Evolutionary conservation across 2,888 invertebrate species (phyloP).

Genomic region (Pemphredon lugubris): DNA sequence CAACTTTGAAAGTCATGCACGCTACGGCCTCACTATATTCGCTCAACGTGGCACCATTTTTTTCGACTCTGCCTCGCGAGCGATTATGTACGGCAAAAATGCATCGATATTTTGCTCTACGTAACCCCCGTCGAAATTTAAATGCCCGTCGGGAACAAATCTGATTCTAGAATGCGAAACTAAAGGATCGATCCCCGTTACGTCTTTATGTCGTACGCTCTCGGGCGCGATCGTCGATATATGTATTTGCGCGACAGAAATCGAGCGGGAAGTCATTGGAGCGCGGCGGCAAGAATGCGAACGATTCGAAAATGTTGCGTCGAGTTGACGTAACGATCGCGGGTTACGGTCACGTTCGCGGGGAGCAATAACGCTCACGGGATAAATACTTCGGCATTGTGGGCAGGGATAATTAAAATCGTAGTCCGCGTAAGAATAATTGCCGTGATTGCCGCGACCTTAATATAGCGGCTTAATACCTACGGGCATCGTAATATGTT

Average conservation of each 20-base stretch:
- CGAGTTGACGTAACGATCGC: slow-evolving; percentile 49
- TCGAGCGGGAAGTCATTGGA: background rate
- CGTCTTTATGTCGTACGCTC: no score
- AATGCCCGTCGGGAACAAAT: no score
- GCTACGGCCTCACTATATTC: background rate
- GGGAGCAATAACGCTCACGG: slow-evolving; percentile 37
- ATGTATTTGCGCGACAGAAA: background rate
- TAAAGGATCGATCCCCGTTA: background rate
- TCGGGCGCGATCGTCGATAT: no score
- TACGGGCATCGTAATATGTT: slow-evolving; percentile 21
- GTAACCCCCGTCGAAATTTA: no score
- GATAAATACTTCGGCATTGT: slow-evolving; percentile 42
- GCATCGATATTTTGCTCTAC: no score
- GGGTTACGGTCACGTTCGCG: slow-evolving; percentile 53
- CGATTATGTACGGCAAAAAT: no score
- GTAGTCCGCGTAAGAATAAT: slow-evolving; percentile 41
- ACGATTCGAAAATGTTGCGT: slow-evolving; percentile 17
- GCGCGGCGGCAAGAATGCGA: background rate
- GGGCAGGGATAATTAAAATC: slow-evolving; percentile 50
- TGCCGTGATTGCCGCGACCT: slow-evolving; percentile 42
- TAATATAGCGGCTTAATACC: slow-evolving; percentile 31
- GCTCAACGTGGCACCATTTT: no score
- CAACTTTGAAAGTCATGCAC: slow-evolving; percentile 58
- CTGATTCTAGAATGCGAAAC: background rate
- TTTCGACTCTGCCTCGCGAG: no score